Evolutionary conservation across 1,140 invertebrate species (phyloP).

Genomic region (Pseudomyrmex dendroicus): DNA sequence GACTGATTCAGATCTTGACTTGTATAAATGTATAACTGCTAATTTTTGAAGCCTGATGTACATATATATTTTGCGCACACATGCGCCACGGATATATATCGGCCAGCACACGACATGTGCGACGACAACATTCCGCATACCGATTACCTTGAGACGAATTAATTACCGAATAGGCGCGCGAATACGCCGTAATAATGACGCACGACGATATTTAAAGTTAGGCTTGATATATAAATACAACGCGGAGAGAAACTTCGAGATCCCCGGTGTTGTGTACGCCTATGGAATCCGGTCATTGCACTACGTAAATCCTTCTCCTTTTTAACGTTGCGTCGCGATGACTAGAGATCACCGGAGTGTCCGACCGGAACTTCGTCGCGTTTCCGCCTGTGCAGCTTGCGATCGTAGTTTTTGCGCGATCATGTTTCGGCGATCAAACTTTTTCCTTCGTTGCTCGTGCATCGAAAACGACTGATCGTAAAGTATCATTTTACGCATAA

Average conservation of each 20-base stretch:
- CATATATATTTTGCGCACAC: too few relatives aligned
- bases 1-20: too few relatives aligned
- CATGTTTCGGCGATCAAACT: background rate
- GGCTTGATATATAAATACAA: constrained; percentile 70
- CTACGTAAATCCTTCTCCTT: constrained; percentile 65
- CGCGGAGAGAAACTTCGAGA: constrained; percentile 77
- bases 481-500: background rate
- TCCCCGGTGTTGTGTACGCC: constrained; percentile 16
- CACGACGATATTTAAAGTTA: constrained; percentile 74
- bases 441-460: too few relatives aligned
- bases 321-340: constrained; percentile 30
- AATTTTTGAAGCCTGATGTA: too few relatives aligned
- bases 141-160: constrained; percentile 55
- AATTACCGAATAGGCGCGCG: constrained; percentile 70
- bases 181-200: constrained; percentile 73
- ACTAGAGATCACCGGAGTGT: constrained; percentile 17
- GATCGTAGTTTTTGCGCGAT: background rate
- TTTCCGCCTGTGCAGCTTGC: background rate
- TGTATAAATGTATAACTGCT: too few relatives aligned
- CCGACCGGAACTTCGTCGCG: constrained; percentile 25
- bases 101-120: background rate
- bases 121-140: background rate
- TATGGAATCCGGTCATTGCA: constrained; percentile 78
- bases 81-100: too few relatives aligned
- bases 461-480: background rate